Percentiles rank a stretch among this genome's conserved stretches.
Conservation (phyloP, 2,888 invertebrate species). For the Lepidochrysops patricia region DNA sequence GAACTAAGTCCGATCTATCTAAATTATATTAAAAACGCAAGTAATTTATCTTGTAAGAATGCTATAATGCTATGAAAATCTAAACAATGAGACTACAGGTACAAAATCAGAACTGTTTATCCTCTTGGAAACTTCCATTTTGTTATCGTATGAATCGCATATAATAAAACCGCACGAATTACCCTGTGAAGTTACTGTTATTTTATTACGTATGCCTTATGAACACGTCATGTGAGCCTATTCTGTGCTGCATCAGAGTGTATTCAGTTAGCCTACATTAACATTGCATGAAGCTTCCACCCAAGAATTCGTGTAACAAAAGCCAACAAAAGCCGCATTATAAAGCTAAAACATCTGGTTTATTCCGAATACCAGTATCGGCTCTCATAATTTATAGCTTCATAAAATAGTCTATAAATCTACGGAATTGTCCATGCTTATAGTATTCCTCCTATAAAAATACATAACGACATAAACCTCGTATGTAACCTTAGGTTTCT, state of each 20-base stretch:
- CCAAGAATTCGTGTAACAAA: neutral
- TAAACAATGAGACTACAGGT: too few species aligned
- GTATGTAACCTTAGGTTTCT: neutral
- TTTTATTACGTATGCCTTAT: neutral
- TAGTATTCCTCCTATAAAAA: neutral
- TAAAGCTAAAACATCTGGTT: neutral
- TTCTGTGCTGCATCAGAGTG: neutral
- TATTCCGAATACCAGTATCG: neutral
- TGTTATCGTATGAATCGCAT: too few species aligned
- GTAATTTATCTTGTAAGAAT: too few species aligned
- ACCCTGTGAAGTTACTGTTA: too few species aligned
- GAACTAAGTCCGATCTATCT: too few species aligned
- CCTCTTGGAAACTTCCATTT: too few species aligned
- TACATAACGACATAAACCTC: neutral
- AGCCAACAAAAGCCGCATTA: neutral
- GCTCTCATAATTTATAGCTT: neutral
- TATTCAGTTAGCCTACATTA: neutral
- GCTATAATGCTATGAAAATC: too few species aligned
- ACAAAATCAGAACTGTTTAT: too few species aligned
- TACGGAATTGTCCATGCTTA: neutral
- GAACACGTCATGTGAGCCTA: neutral
- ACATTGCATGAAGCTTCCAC: neutral
- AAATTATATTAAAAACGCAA: too few species aligned
- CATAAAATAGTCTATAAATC: neutral
- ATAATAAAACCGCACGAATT: too few species aligned